phyloP scores from a whole-genome alignment of 2,113 vertebrate genomes.

The Cairina moschata region DNA sequence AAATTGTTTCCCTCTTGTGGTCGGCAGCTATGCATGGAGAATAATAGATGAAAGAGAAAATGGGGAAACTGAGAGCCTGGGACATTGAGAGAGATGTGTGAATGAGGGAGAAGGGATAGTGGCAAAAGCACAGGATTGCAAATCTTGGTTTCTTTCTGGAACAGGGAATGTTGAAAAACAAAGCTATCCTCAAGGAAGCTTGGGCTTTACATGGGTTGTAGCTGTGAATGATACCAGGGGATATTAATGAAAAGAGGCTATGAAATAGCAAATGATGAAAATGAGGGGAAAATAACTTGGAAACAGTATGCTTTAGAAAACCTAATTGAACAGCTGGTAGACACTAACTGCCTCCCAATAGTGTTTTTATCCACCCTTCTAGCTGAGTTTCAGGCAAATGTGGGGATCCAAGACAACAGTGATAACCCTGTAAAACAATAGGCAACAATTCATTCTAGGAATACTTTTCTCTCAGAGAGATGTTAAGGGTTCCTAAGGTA shows the following conservation, averaged over 20 bases:
- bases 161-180: background rate
- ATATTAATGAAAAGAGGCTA: background rate
- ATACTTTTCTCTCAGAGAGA: background rate
- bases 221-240: background rate
- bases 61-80: background rate
- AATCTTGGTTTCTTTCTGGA: background rate
- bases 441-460: background rate
- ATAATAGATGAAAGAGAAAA: background rate
- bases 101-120: background rate
- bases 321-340: background rate
- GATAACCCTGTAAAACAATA: background rate
- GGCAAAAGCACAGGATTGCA: background rate
- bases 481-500: background rate
- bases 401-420: background rate
- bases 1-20: background rate
- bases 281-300: background rate
- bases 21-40: accelerated
- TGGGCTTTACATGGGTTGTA: background rate
- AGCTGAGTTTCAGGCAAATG: background rate
- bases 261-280: background rate
- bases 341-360: background rate
- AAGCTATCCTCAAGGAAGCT: background rate
- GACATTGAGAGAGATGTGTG: background rate
- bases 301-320: background rate
- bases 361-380: background rate